Base-by-base conservation (phyloP, 2,797 vertebrate species). In the Luscinia luscinia region DNA sequence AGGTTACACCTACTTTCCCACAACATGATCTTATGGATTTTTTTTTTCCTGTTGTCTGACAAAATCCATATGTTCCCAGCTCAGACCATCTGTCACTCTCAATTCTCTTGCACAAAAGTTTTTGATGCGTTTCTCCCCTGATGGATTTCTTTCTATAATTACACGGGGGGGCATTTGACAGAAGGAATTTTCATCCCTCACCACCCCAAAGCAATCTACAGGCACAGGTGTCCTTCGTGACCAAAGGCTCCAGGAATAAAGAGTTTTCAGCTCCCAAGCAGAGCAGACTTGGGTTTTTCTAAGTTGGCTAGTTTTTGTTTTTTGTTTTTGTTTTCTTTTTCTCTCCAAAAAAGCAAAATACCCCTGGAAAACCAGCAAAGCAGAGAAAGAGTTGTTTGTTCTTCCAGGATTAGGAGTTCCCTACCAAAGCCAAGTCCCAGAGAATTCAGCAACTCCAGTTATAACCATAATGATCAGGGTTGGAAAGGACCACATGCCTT, bases 1-100 rank as follows among this genome's bases (percentile, higher is more conserved):
- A 59, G 93, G 89, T 93, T 92, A 69, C 69, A 57, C 36, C 69
- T 88, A 75, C 92, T 92, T 92, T 91, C 63, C 78, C 67, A 89
- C 78, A 91, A 87, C 80, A 69, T 26, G 67, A 87, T 93, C 94
- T 78, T 79, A 61, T 6, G 28, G 64, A 41, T 75, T 93, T 93
- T 93, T 93, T 41, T 93, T 91, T 64, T 64, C 63, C 84, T 91
- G 92, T 93, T 96, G 92, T 30, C 95, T 96, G 94, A 96, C 92
- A 96, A 96, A 96, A 92, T 94, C 89, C 94, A 7, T 96, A 94
- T 95, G 93, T 95, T 92, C 76, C 66, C 18, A 11, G 52, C 92
- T 76, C 87, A 70, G 84, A 76, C 94, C 95, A 96, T 95, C 93
- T 96, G 91, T 79, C 94, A 76, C 66, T 91, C 89, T 22, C 55